phyloP scores from a whole-genome alignment of 2,113 vertebrate genomes.

The Pseudonaja textilis region DNA sequence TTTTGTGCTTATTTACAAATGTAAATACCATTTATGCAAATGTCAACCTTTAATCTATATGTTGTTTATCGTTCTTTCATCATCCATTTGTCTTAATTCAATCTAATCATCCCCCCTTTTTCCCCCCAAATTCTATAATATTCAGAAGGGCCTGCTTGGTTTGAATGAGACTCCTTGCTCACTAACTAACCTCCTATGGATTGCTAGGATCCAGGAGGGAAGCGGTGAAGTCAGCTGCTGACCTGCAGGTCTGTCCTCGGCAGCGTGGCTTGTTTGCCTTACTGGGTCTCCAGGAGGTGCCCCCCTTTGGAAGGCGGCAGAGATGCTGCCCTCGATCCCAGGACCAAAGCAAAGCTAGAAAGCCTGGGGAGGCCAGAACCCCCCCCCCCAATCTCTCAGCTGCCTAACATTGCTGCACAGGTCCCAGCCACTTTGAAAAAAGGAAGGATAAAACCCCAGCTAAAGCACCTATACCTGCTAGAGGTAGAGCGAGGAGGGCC shows the following conservation, averaged over 20 bases:
- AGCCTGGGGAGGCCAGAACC: not conserved
- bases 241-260: not conserved
- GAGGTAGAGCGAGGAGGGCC: not conserved
- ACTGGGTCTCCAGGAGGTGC: not conserved
- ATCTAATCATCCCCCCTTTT: no score
- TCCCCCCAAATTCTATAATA: no score
- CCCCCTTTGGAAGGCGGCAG: not conserved
- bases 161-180: not conserved
- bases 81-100: no score
- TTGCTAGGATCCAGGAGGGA: not conserved
- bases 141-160: not conserved
- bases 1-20: no score
- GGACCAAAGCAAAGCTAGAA: not conserved
- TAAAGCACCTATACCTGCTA: not conserved
- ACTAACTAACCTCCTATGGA: not conserved
- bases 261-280: not conserved
- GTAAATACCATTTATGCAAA: no score
- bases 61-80: no score
- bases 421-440: not conserved
- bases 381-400: not conserved
- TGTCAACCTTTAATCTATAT: no score
- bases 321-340: not conserved
- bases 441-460: not conserved
- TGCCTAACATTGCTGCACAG: not conserved
- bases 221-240: not conserved